Evolutionary conservation across 2,113 vertebrate species (phyloP), one percentile per base, ranked within the genome.

Genomic region (Plecotus auritus): DNA sequence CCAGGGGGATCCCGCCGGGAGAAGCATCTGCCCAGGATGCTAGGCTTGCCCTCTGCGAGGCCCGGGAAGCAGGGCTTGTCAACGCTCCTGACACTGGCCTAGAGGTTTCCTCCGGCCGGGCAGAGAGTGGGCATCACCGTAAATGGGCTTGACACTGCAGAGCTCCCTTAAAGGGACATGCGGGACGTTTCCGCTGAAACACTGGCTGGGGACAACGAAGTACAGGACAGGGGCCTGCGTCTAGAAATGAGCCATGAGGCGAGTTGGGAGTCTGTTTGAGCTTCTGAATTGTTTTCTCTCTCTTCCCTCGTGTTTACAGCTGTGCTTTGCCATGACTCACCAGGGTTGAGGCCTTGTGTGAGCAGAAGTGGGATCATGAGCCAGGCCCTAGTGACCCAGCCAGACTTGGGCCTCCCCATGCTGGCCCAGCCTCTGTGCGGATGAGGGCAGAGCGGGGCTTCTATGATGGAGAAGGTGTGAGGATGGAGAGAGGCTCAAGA

Each of bases 1-100:
- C 4, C 7, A 66, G n/a, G 35, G 14, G 16, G 2, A 0, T 1
- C 35, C 35, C 7, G 2, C 35, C 16, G 1, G 3, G 1, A 9
- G 42, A 13, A 32, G n/a, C 5, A 2, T n/a, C 14, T 12, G 3
- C 26, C 37, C 35, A 45, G 32, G 26, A 76, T 54, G 11, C 8
- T 3, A 9, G 11, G 30, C n/a, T n/a, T 80, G 61, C 47, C 35
- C 5, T 66, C 74, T 10, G 9, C 54, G 22, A 18, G 13, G 37
- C 37, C 26, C 7, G 40, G 54, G 66, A 83, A n/a, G 47, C 2
- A 9, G 84, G 42, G 45, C 17, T 28, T 59, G 64, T 20, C n/a
- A 42, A 17, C 70, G 26, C 10, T 49, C 45, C 16, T 0, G 0
- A 45, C 30, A 40, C 3, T 32, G 59, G 72, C 61, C 66, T 54